These are phyloP conservation scores for Aethes cnicana DNA, from an alignment of 2,888 invertebrate species.

Conservation along the genomic window DNA sequence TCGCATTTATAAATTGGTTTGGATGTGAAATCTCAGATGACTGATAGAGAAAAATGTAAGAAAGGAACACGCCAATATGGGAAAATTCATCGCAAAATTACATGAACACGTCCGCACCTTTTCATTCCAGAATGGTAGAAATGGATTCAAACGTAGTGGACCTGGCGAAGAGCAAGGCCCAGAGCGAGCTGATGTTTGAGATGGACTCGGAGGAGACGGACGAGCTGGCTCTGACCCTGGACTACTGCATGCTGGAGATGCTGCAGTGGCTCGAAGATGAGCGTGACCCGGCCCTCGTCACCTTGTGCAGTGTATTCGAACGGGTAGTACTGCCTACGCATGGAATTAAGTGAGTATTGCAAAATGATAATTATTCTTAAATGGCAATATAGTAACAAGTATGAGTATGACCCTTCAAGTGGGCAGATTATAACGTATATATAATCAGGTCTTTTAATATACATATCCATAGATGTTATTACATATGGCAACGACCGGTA, in stretches of 20 bases:
- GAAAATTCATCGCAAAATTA: too few relatives aligned
- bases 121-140: slow-evolving; percentile 86
- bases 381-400: background rate
- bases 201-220: slow-evolving; percentile 81
- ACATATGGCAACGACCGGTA: too few relatives aligned
- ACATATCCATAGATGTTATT: too few relatives aligned
- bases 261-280: slow-evolving; percentile 86
- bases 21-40: too few relatives aligned
- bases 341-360: slow-evolving; percentile 82
- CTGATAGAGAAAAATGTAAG: too few relatives aligned
- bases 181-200: slow-evolving; percentile 74
- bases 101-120: too few relatives aligned
- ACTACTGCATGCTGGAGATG: slow-evolving; percentile 89
- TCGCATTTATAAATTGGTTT: too few relatives aligned
- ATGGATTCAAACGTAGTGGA: slow-evolving; percentile 88
- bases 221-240: slow-evolving; percentile 82
- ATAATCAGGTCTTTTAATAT: too few relatives aligned
- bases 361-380: background rate
- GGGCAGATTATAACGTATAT: too few relatives aligned
- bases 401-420: background rate
- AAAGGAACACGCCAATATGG: too few relatives aligned
- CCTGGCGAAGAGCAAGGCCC: slow-evolving; percentile 61
- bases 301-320: slow-evolving; percentile 87
- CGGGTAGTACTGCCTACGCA: slow-evolving; percentile 91
- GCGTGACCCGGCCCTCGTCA: slow-evolving; percentile 83